Percentiles rank a stretch among this genome's conserved stretches.
Evolutionary conservation across 2,113 vertebrate species (phyloP).

Genomic region (Acanthisitta chloris): DNA sequence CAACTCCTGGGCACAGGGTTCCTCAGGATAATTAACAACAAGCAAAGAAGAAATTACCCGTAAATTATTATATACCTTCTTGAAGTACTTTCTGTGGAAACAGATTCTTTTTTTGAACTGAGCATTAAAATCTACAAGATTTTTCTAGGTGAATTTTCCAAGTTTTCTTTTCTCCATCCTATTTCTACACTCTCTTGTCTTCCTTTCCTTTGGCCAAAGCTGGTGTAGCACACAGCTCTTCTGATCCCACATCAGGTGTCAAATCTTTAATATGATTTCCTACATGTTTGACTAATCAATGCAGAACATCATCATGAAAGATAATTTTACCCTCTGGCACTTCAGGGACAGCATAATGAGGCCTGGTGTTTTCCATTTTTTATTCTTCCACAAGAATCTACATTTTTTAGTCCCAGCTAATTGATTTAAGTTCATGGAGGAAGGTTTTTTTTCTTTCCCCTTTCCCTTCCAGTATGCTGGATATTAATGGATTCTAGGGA

Average conservation of each 20-base stretch:
- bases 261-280: conserved; percentile 64
- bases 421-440: conserved; percentile 65
- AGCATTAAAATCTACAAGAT: background rate
- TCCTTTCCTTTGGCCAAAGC: background rate
- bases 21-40: background rate
- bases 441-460: background rate
- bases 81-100: background rate
- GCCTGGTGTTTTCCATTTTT: conserved; percentile 61
- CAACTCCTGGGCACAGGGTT: background rate
- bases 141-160: background rate
- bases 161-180: background rate
- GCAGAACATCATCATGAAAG: conserved; percentile 75
- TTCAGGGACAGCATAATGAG: conserved; percentile 61
- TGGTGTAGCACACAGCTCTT: background rate
- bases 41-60: background rate
- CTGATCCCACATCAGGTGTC: conserved; percentile 48
- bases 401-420: conserved; percentile 54
- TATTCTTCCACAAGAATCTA: conserved; percentile 61
- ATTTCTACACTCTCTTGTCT: background rate
- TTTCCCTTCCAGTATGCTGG: conserved; percentile 14
- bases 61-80: background rate
- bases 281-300: conserved; percentile 81
- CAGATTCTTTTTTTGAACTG: background rate
- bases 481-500: conserved; percentile 68
- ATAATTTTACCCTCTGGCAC: conserved; percentile 64